Evolutionary conservation across 1,140 invertebrate species (phyloP).

Genomic region (Drosophila sucinea): DNA sequence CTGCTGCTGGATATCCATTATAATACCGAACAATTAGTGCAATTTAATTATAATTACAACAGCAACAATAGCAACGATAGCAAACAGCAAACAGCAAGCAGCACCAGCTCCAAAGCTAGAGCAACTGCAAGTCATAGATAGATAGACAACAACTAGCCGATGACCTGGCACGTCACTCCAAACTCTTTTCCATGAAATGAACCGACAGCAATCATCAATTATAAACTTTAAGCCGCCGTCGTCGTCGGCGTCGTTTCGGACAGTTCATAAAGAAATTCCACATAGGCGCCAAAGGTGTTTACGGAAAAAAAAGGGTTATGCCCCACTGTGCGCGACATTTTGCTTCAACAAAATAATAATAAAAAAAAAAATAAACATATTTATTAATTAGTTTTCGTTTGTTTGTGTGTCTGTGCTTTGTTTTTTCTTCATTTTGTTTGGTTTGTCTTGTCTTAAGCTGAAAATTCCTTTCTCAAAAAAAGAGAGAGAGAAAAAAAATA

Average conservation of each 20-base stretch:
- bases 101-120: conserved; percentile 12
- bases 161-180: conserved; percentile 73
- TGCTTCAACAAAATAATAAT: background rate
- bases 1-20: conserved; percentile 64
- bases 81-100: background rate
- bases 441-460: conserved; percentile 43
- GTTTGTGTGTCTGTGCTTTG: conserved; percentile 44
- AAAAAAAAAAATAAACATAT: conserved; percentile 13
- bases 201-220: conserved; percentile 52
- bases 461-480: conserved; percentile 51
- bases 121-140: conserved; percentile 63
- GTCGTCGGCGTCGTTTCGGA: conserved; percentile 15
- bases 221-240: conserved; percentile 24
- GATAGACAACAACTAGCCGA: conserved; percentile 40
- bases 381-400: conserved; percentile 69
- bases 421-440: conserved; percentile 32
- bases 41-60: conserved; percentile 77
- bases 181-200: conserved; percentile 24
- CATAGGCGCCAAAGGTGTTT: conserved; percentile 37
- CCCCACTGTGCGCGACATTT: conserved; percentile 69
- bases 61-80: conserved; percentile 37
- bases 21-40: conserved; percentile 76
- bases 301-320: conserved; percentile 25
- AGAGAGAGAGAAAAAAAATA: background rate
- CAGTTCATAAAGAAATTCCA: conserved; percentile 43